phyloP scores from a whole-genome alignment of 2,797 vertebrate species.

The Eleutherodactylus coqui region DNA sequence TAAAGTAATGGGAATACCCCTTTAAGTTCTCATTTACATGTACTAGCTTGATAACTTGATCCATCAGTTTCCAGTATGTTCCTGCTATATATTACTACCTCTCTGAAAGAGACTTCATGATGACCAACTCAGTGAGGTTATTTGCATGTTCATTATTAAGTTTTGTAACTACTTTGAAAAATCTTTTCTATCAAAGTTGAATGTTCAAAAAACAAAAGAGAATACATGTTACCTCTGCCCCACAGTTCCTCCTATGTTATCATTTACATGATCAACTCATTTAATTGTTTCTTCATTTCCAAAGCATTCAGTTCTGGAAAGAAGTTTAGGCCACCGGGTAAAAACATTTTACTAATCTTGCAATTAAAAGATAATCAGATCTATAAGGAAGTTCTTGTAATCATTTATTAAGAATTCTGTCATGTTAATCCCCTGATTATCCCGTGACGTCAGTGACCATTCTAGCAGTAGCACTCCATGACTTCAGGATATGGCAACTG shows the following conservation, averaged over 20 bases:
- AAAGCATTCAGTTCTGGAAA: not conserved
- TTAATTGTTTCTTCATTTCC: not conserved
- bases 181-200: too few relatives aligned
- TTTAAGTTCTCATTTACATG: too few relatives aligned
- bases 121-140: too few relatives aligned
- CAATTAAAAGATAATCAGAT: constrained; percentile 27
- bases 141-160: too few relatives aligned
- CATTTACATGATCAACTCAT: not conserved
- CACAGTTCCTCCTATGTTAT: not conserved
- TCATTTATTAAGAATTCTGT: constrained; percentile 27
- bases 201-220: too few relatives aligned
- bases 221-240: too few relatives aligned
- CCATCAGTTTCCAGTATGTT: too few relatives aligned
- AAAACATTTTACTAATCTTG: constrained; percentile 24
- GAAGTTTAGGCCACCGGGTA: constrained; percentile 4
- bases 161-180: too few relatives aligned
- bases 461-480: not conserved
- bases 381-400: constrained; percentile 34
- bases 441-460: not conserved
- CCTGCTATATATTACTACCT: too few relatives aligned
- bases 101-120: too few relatives aligned
- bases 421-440: constrained; percentile 32
- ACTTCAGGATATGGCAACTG: not conserved
- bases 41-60: too few relatives aligned
- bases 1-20: too few relatives aligned